phyloP scores from a whole-genome alignment of 2,888 invertebrate species.

The Dioctria linearis region DNA sequence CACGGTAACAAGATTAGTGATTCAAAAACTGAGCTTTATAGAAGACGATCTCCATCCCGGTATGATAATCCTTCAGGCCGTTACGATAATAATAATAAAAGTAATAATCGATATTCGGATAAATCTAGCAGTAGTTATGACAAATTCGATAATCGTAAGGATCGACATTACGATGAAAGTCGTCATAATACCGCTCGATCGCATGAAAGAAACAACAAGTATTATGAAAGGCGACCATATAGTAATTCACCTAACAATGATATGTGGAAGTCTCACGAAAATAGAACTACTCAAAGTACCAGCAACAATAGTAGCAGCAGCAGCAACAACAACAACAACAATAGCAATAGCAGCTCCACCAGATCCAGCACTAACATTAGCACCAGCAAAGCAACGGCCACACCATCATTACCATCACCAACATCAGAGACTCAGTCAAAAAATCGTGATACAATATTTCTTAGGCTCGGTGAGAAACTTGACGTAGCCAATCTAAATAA shows the following conservation, averaged over 20 bases:
- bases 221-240: conserved; percentile 22
- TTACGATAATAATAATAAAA: background rate
- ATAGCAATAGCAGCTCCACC: background rate
- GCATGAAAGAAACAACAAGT: background rate
- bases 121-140: background rate
- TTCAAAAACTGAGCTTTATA: conserved; percentile 37
- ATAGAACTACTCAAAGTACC: background rate
- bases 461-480: conserved; percentile 3
- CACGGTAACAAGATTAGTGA: conserved; percentile 8
- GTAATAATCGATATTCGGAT: background rate
- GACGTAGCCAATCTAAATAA: background rate
- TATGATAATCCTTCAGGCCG: background rate
- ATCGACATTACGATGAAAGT: conserved; percentile 12
- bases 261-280: background rate
- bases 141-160: background rate
- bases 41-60: conserved; percentile 53
- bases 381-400: background rate
- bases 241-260: conserved; percentile 15
- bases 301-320: background rate
- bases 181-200: background rate
- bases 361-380: background rate
- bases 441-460: conserved; percentile 16
- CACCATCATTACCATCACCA: background rate
- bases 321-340: background rate
- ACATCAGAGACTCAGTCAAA: background rate